Conservation (phyloP, 2,113 vertebrate genomes). For the Accipiter cooperii region DNA sequence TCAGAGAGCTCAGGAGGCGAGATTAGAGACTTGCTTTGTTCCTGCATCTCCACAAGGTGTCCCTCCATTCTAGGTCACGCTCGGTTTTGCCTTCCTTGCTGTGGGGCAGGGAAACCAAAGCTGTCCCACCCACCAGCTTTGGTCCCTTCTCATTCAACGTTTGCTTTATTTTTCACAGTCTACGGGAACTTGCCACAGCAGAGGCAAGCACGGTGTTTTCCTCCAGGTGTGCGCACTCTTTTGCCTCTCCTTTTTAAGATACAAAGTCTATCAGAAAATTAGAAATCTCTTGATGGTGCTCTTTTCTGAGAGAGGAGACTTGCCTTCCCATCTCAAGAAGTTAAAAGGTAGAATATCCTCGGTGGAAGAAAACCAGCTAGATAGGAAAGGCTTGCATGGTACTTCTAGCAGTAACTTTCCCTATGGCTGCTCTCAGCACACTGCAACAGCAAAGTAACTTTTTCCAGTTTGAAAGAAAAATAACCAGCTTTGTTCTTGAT, state of each 20-base stretch:
- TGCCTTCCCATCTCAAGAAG: not conserved
- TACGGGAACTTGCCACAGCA: not conserved
- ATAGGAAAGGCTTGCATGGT: not conserved
- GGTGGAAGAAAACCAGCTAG: not conserved
- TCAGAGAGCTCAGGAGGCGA: not conserved
- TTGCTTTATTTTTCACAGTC: not conserved
- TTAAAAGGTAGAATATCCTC: not conserved
- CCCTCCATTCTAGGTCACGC: not conserved
- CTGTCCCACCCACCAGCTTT: not conserved
- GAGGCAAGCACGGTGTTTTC: not conserved
- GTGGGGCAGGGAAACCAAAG: not conserved
- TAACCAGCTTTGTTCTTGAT: not conserved
- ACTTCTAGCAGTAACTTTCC: not conserved
- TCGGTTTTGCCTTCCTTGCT: not conserved
- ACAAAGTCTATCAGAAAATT: not conserved
- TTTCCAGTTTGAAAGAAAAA: not conserved
- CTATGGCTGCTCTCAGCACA: accelerated
- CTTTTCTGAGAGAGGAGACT: too few species aligned
- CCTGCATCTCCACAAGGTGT: not conserved
- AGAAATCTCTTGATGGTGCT: not conserved
- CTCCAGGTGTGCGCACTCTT: not conserved
- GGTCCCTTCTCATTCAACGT: not conserved
- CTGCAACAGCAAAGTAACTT: not conserved
- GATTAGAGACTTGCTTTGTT: constrained; percentile 16
- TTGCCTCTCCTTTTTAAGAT: not conserved